A percentile compares a stretch with the other conserved stretches of the same genome.
These are phyloP conservation scores for Drosophila suboccidentalis DNA, from an alignment of 2,888 invertebrate species.

Conservation along the genomic window DNA sequence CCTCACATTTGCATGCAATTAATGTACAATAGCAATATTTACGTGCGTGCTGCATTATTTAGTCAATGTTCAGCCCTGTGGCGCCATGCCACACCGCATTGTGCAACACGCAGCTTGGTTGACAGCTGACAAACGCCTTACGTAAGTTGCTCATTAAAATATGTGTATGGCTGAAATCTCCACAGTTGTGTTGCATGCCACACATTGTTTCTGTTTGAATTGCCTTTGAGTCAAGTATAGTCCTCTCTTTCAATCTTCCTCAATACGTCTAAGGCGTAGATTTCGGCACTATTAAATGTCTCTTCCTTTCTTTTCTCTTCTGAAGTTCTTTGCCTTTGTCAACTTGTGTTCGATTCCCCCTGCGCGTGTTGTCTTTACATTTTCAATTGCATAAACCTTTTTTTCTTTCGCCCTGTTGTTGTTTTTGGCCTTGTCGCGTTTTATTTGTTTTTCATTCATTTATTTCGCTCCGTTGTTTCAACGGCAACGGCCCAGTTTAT, in stretches of 20 bases:
- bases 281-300: neutral
- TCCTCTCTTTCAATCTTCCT: neutral
- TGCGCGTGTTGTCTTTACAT: conserved; percentile 36
- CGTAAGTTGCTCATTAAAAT: conserved; percentile 61
- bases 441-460: conserved; percentile 73
- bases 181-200: neutral
- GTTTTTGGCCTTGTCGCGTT: conserved; percentile 41
- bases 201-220: conserved; percentile 10
- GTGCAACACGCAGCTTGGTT: conserved; percentile 34
- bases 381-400: conserved; percentile 53
- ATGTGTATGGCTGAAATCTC: conserved; percentile 8
- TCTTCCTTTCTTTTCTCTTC: no score
- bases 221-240: conserved; percentile 18
- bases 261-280: neutral
- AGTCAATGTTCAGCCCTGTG: conserved; percentile 45
- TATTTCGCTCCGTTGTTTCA: conserved; percentile 58
- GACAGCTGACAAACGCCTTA: conserved; percentile 18
- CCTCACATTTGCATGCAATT: conserved; percentile 58
- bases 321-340: conserved; percentile 39
- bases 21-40: conserved; percentile 58
- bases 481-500: conserved; percentile 70
- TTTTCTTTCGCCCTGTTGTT: conserved; percentile 8
- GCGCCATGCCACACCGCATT: conserved; percentile 22
- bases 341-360: conserved; percentile 41
- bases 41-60: conserved; percentile 41